Evolutionary conservation across 2,113 vertebrate genomes (phyloP), one percentile per base, ranked within the genome.

Genomic region (Rana temporaria): DNA sequence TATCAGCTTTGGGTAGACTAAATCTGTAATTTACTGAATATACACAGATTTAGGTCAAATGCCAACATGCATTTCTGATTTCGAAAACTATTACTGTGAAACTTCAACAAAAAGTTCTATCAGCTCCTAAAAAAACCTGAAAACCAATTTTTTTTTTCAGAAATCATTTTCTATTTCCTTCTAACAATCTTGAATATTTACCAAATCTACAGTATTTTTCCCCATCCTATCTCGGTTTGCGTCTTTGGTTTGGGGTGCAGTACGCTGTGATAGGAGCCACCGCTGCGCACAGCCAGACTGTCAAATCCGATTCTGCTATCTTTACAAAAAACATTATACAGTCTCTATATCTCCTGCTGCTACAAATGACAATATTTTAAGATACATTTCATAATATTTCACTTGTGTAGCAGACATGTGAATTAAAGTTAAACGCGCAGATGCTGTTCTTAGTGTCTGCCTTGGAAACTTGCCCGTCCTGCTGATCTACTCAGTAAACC

Each of bases 281-380:
- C 26, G 80, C 80, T 82, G 80, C 18, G 71, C 70, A 16, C 52
- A 66, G 80, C 64, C n/a, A 67, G 68, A 67, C 34, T 59, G 32
- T 75, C 71, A 82, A 57, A 57, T 55, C 67, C 22, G 8, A 82
- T 75, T 67, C 53, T 72, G 80, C 80, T 30, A 82, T 59, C 20
- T 67, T 20, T 63, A 67, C 80, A 42, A 67, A 48, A 65, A 82
- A 67, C 80, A 75, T 82, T 82, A 57, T 62, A 65, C 63, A 75
- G 74, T 82, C 80, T 74, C 71, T 75, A 26, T 75, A 48, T 68
- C 42, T 68, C 80, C 80, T 67, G 80, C 80, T 82, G 80, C 26
- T 82, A 74, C n/a, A 57, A 75, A 82, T 82, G 80, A 75, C 80
- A 75, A 82, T 82, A 75, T 82, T 82, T 82, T 59, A 82, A 75